Evolutionary conservation across 2,888 invertebrate species (phyloP), one percentile per base, ranked within the genome.

Genomic region (Tridacna gigas): DNA sequence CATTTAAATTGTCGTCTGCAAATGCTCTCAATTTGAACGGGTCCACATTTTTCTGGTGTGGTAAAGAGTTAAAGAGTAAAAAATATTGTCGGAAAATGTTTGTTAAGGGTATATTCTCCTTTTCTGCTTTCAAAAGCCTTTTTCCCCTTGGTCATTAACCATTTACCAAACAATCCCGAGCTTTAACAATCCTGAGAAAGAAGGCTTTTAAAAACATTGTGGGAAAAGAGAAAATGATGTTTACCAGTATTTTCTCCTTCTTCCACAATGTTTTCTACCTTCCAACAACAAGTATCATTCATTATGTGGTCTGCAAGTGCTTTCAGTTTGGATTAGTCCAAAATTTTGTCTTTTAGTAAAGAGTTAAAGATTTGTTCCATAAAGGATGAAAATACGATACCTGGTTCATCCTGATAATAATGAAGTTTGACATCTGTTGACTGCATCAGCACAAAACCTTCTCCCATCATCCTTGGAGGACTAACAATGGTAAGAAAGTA

Each of bases 341-440:
- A 56, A 56, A 20, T 56, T 56, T 15, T 56, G 18, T 9, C 18
- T 3, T 56, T 3, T 20, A 20, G 56, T 15, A 56, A 20, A 56
- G 56, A 11, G 56, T 56, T 56, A 56, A 56, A 56, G 37, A 37
- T 4, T 37, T 37, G 7, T 37, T 37, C 7, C 3, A 37, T 37
- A 37, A 37, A 37, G 37, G 37, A 37, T 37, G 37, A 7, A 37
- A 37, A 37, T 12, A 22, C n/a, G 60, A 86, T 90, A 96, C 98
- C 99, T 76, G 98, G 97, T 94, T 99, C 98, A 95, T 99, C 99
- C 97, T 99, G 98, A 93, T 98, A 99, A 95, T 98, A 99, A 95
- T 99, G 99, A 37, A 99, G 96, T 94, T 99, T 98, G 91, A 99
- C 97, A 93, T 97, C 97, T 94, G 99, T 99, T 3, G 98, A 98